Base-by-base conservation (phyloP, 2,797 vertebrate genomes). In the Fundulus diaphanus region DNA sequence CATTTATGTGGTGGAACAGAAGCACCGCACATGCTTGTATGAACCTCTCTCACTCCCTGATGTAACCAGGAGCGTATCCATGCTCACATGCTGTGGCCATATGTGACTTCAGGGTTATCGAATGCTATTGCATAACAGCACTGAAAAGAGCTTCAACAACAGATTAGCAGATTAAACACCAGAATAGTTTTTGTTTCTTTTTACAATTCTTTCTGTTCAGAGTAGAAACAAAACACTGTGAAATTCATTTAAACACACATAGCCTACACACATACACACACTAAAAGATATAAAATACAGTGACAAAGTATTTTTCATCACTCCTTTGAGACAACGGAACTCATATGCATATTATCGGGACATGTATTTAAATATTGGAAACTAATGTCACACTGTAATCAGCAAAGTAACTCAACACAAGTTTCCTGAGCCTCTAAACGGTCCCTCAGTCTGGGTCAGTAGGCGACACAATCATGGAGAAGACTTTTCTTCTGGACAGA, bases 121-220 rank as follows among this genome's bases (percentile, higher is more conserved):
- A 22, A 70, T 0, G 0, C 52, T 57, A 33, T 22, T 40, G 24
- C 44, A 6, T 69, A 24, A 69, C 65, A 49, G 18, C 13, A 35
- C 12, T 18, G 37, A 9, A 27, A 51, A 66, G 49, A 31, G 48
- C 37, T 48, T 48, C 42, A 61, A 35, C 18, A 27, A 77, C 33
- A 72, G 3, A 42, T 76, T 7, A 49, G 44, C 65, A 76, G 57
- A 75, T 61, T 72, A 37, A 78, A 69, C 24, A 51, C 35, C 7
- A 61, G 7, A 59, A 8, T 54, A 16, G 13, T 15, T 27, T 33
- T 2, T 48, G 52, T 61, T 72, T 59, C 71, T 70, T 44, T n/a
- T n/a, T 8, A 57, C 27, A 57, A 31, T 59, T 1, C 44, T 69
- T 57, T 51, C 13, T 15, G 9, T 65, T 68, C 16, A 63, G n/a